Evolutionary conservation across 2,888 invertebrate species (phyloP).

Genomic region (Drymonia ruficornis): DNA sequence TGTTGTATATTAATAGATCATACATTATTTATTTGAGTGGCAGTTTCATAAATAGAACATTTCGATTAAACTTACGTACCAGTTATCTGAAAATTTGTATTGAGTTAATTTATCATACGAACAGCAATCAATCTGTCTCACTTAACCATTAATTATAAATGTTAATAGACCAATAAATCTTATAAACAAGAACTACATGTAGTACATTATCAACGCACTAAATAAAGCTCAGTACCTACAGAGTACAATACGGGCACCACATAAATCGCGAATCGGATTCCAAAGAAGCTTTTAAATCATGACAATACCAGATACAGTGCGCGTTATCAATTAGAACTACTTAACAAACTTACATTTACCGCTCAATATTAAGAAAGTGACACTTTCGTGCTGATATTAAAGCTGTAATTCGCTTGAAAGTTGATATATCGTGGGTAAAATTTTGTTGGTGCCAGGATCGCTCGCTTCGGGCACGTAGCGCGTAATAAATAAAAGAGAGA

Average conservation of each 20-base stretch:
- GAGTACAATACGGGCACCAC: slow-evolving; percentile 43
- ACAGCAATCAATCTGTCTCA: slow-evolving; percentile 17
- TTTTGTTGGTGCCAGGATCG: slow-evolving; percentile 50
- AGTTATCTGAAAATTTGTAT: background rate
- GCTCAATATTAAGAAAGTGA: slow-evolving; percentile 5
- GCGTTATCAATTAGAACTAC: slow-evolving; percentile 75
- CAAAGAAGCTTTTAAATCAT: slow-evolving; percentile 72
- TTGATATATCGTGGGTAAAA: slow-evolving; percentile 36
- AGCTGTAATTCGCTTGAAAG: slow-evolving; percentile 30
- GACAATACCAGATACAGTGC: slow-evolving; percentile 72
- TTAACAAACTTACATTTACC: slow-evolving; percentile 35
- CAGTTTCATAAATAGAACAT: no score
- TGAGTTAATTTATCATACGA: background rate
- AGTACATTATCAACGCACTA: slow-evolving; percentile 25
- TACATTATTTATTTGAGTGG: no score
- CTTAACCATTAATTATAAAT: slow-evolving; percentile 21
- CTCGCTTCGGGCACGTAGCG: slow-evolving; percentile 74
- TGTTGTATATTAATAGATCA: background rate
- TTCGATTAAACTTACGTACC: background rate
- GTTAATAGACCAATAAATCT: slow-evolving; percentile 31
- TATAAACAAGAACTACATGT: slow-evolving; percentile 6
- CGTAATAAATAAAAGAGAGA: slow-evolving; percentile 74
- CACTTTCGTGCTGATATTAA: slow-evolving; percentile 7
- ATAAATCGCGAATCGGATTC: slow-evolving; percentile 68
- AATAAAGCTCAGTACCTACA: slow-evolving; percentile 42